A percentile compares a stretch with the other conserved stretches of the same genome.
These are phyloP conservation scores for Denticeps clupeoides DNA, from an alignment of 2,797 vertebrate species.

Conservation along the genomic window DNA sequence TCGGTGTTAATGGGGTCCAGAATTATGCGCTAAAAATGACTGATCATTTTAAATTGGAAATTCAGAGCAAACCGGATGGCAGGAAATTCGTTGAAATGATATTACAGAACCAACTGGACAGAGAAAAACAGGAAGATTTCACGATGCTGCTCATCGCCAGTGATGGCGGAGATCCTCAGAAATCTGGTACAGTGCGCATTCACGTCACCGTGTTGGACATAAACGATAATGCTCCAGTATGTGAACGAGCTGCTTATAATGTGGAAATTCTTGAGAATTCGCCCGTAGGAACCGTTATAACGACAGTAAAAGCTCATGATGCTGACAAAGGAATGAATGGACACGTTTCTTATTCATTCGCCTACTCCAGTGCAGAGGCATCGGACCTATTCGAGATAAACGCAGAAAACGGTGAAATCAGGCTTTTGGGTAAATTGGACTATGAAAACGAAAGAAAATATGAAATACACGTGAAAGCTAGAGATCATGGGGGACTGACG, in stretches of 20 bases:
- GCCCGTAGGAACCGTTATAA: conserved; percentile 3
- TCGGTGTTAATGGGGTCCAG: conserved; percentile 10
- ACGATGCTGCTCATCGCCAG: conserved; percentile 7
- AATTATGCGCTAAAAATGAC: conserved; percentile 11
- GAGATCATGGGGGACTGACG: neutral
- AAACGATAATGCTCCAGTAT: conserved; percentile 20
- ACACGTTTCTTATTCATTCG: conserved; percentile 31
- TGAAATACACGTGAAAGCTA: conserved; percentile 36
- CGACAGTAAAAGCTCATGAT: neutral
- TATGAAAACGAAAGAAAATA: conserved; percentile 29
- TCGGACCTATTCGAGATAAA: conserved; percentile 36
- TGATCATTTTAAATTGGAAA: conserved; percentile 12
- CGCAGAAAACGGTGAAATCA: conserved; percentile 36
- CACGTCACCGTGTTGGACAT: conserved; percentile 10
- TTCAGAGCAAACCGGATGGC: conserved; percentile 6
- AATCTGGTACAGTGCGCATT: conserved; percentile 9
- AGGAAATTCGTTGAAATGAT: conserved; percentile 16
- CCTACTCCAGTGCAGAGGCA: conserved; percentile 22
- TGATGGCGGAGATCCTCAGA: conserved; percentile 15
- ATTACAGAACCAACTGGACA: conserved; percentile 11
- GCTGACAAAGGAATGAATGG: neutral
- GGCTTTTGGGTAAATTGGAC: conserved; percentile 30
- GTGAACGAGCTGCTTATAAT: conserved; percentile 7
- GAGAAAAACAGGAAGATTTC: conserved; percentile 8
- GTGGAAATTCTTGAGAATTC: conserved; percentile 8